Base-by-base conservation (phyloP, 2,113 vertebrate genomes). In the Labeo rohita region DNA sequence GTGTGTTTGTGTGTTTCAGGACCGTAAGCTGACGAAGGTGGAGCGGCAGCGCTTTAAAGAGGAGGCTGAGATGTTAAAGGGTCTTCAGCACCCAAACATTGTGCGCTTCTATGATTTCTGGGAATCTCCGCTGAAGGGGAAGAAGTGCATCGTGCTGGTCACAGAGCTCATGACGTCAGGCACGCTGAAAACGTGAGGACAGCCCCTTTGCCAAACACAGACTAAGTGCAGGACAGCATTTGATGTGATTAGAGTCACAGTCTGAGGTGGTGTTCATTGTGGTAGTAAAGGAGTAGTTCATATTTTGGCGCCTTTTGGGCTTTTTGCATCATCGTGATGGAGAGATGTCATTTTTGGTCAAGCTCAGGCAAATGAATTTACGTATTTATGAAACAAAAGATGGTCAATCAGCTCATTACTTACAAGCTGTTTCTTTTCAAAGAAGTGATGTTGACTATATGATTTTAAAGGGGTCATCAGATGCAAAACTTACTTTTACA, bases 31-130 rank as follows among this genome's bases (percentile, higher is more conserved):
- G 87, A 96, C 97, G 45, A 99, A 98, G 92, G 94, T 94, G 8
- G 98, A 99, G 94, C 92, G 98, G 70, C 98, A 99, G 88, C 92
- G 97, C 34, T 99, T 99, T 93, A 99, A 98, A 91, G 98, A 99
- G 88, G 98, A 99, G 92, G 98, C 98, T 0, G 98, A 98, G 89
- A 99, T 99, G 98, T 87, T 99, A 56, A 99, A 99, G 92, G 98
- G 97, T 83, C 95, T 99, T 10, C 98, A 99, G 91, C 98, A 99
- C 86, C 98, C 98, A 80, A 99, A 99, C 91, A 99, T 99, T 0
- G 98, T 99, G 87, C 95, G 98, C 9, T 99, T 99, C 92, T 99
- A 99, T 21, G 98, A 99, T 92, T 99, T 97, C 94, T 99, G 98
- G 98, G 98, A 99, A 89, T 98, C 96, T 56, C 96, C 96, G 1